These are phyloP conservation scores for Paraplagusia blochii DNA, from an alignment of 2,113 vertebrate genomes.

Conservation along the genomic window DNA sequence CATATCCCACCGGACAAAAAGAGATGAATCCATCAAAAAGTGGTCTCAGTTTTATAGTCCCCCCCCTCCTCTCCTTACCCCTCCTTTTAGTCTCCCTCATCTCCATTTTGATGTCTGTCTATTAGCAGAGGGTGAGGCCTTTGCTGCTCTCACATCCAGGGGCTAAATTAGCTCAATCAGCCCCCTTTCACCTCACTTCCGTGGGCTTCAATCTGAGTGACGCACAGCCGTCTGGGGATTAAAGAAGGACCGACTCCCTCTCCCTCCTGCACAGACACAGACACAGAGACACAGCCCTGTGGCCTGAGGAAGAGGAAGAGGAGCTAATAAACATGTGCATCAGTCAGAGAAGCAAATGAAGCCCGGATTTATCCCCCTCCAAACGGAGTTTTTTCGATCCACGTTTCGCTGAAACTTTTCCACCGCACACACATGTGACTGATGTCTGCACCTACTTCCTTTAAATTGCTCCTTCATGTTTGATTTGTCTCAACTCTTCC, in stretches of 20 bases:
- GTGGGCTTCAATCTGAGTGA: constrained; percentile 66
- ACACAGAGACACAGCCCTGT: constrained; percentile 15
- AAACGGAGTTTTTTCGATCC: constrained; percentile 33
- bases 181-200: constrained; percentile 74
- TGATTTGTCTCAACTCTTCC: constrained; percentile 67
- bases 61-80: constrained; percentile 27
- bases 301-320: constrained; percentile 31
- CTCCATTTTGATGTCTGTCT: constrained; percentile 80
- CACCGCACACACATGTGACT: constrained; percentile 1
- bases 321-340: constrained; percentile 28
- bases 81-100: constrained; percentile 44
- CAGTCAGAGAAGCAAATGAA: constrained; percentile 21
- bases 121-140: constrained; percentile 76
- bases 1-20: constrained; percentile 60
- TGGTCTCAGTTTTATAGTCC: constrained; percentile 67
- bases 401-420: constrained; percentile 11
- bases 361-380: constrained; percentile 9
- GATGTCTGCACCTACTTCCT: constrained; percentile 10
- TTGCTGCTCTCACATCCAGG: constrained; percentile 73
- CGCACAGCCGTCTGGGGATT: constrained; percentile 66
- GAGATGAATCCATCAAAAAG: constrained; percentile 71
- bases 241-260: constrained; percentile 3
- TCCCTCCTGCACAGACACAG: neutral
- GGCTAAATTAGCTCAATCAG: constrained; percentile 81
- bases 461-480: constrained; percentile 67